phyloP scores from a whole-genome alignment of 2,888 invertebrate species.

The Phania funesta region DNA sequence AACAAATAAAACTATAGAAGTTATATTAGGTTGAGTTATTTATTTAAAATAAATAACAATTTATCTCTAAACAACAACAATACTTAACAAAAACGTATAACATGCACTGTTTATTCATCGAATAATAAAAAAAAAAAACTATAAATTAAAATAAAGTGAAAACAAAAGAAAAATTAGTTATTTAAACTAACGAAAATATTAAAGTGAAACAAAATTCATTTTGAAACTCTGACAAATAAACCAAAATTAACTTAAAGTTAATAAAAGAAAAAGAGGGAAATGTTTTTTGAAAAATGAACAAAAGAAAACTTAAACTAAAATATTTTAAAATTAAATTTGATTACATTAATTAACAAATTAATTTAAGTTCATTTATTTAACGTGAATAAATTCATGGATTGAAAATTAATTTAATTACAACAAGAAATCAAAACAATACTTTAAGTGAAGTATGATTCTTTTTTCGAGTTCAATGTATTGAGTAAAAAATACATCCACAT shows the following conservation, averaged over 20 bases:
- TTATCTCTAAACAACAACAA: constrained; percentile 58
- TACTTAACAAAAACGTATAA: constrained; percentile 67
- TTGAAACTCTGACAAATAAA: constrained; percentile 56
- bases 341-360: neutral
- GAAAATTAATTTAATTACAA: neutral
- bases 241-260: constrained; percentile 8
- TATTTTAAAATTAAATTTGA: neutral
- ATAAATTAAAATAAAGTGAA: constrained; percentile 46
- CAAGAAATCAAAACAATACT: neutral
- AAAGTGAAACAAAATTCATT: constrained; percentile 18
- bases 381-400: neutral
- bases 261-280: neutral
- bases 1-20: constrained; percentile 46
- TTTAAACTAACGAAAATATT: constrained; percentile 16
- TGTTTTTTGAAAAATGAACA: neutral
- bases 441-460: neutral
- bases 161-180: constrained; percentile 25
- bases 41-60: constrained; percentile 65
- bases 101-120: constrained; percentile 79
- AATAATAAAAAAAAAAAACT: constrained; percentile 70
- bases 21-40: constrained; percentile 63
- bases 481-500: too few species aligned
- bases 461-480: neutral
- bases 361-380: neutral
- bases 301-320: neutral